These are phyloP conservation scores for Bhutanitis thaidina DNA, from an alignment of 2,888 invertebrate species.

Conservation along the genomic window DNA sequence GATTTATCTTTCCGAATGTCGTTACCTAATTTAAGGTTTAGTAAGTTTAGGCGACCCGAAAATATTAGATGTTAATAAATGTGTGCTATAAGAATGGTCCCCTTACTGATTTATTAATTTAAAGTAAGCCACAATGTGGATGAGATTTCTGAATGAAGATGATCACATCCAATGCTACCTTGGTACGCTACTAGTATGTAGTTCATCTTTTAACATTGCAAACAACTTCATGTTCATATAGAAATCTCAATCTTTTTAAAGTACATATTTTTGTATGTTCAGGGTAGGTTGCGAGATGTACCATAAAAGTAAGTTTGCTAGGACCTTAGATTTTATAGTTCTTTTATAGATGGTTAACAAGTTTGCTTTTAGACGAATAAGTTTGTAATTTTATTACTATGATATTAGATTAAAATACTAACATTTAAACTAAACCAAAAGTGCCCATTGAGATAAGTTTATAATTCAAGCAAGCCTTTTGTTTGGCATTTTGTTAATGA, in stretches of 20 bases:
- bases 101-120: constrained; percentile 46
- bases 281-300: constrained; percentile 67
- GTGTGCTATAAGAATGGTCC: constrained; percentile 66
- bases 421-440: constrained; percentile 80
- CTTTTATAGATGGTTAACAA: constrained; percentile 73
- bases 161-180: constrained; percentile 29
- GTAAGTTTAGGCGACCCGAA: constrained; percentile 59
- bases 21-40: constrained; percentile 71
- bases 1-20: constrained; percentile 64
- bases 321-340: constrained; percentile 75
- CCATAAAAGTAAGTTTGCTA: constrained; percentile 69
- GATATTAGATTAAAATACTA: constrained; percentile 75
- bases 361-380: constrained; percentile 75
- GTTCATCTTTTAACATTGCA: not conserved
- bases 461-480: constrained; percentile 72
- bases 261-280: constrained; percentile 79
- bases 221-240: constrained; percentile 43
- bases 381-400: constrained; percentile 75
- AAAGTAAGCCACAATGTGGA: constrained; percentile 46
- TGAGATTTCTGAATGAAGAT: constrained; percentile 48
- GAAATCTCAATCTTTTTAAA: constrained; percentile 55
- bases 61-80: constrained; percentile 63
- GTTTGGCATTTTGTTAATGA: constrained; percentile 67
- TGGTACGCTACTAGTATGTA: not conserved
- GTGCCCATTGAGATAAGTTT: constrained; percentile 81